Conservation (phyloP, 2,797 vertebrate genomes). For the Poeciliopsis infans region DNA sequence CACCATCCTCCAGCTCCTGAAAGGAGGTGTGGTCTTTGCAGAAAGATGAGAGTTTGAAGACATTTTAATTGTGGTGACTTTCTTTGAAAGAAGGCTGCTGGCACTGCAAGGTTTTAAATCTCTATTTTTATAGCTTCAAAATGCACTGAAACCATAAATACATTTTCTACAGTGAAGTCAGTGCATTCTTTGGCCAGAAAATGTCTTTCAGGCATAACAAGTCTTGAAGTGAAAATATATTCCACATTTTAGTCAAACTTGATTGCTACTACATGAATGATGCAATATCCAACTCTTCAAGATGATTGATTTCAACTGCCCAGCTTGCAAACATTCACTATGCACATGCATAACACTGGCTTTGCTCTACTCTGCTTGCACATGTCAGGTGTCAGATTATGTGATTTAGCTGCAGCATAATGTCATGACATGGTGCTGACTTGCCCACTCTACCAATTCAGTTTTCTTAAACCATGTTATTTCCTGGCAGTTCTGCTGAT, state of each 20-base stretch:
- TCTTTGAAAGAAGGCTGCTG: not conserved
- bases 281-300: conserved; percentile 37
- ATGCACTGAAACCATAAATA: not conserved
- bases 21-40: not conserved
- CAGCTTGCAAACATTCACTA: conserved; percentile 33
- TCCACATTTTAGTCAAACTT: conserved; percentile 43
- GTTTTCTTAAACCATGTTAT: conserved; percentile 18
- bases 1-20: not conserved
- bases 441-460: conserved; percentile 19
- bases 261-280: conserved; percentile 40
- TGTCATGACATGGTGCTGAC: conserved; percentile 18
- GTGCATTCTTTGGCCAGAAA: not conserved
- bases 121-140: not conserved
- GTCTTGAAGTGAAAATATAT: conserved; percentile 19
- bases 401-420: conserved; percentile 34
- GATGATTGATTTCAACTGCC: conserved; percentile 54
- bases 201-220: not conserved
- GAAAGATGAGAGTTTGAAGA: not conserved
- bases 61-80: not conserved
- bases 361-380: conserved; percentile 23
- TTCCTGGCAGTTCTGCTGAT: conserved; percentile 4
- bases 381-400: conserved; percentile 13
- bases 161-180: not conserved
- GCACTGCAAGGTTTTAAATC: not conserved
- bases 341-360: conserved; percentile 34